Evolutionary conservation across 2,797 vertebrate genomes (phyloP).

Genomic region (Allobates femoralis): DNA sequence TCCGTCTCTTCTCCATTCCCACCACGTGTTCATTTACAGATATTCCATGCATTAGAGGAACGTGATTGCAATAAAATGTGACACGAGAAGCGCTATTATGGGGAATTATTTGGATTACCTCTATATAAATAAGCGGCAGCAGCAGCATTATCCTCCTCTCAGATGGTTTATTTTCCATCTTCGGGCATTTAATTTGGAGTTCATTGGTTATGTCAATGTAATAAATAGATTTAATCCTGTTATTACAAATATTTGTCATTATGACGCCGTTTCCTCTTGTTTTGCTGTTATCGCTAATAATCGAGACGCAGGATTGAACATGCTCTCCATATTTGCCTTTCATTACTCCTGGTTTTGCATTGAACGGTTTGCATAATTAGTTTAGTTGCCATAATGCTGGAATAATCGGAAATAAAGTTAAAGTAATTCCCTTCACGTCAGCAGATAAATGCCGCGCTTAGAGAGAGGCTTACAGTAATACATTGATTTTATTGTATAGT

Average conservation of each 20-base stretch:
- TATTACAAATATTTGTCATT: conserved; percentile 48
- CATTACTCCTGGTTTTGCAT: conserved; percentile 38
- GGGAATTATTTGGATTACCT: conserved; percentile 52
- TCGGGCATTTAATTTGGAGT: conserved; percentile 31
- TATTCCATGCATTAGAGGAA: conserved; percentile 30
- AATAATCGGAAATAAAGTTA: conserved; percentile 34
- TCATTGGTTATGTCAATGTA: conserved; percentile 52
- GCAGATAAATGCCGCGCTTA: conserved; percentile 15
- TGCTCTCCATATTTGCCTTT: conserved; percentile 38
- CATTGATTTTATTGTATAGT: conserved; percentile 2
- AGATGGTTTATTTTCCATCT: conserved; percentile 43
- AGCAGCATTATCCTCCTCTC: conserved; percentile 27
- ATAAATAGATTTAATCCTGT: conserved; percentile 43
- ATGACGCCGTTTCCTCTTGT: background rate
- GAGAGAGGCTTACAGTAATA: conserved; percentile 1
- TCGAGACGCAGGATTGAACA: conserved; percentile 21
- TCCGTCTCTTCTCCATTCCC: conserved; percentile 3
- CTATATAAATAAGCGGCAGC: conserved; percentile 43
- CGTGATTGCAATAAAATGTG: conserved; percentile 43
- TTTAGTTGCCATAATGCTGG: conserved; percentile 17
- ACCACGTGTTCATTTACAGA: conserved; percentile 17
- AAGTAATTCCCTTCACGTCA: conserved; percentile 19
- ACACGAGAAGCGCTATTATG: conserved; percentile 48
- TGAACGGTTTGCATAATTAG: conserved; percentile 37
- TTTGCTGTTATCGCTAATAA: conserved; percentile 44